phyloP scores from a whole-genome alignment of 2,113 vertebrate genomes.

The Paratilapia polleni region DNA sequence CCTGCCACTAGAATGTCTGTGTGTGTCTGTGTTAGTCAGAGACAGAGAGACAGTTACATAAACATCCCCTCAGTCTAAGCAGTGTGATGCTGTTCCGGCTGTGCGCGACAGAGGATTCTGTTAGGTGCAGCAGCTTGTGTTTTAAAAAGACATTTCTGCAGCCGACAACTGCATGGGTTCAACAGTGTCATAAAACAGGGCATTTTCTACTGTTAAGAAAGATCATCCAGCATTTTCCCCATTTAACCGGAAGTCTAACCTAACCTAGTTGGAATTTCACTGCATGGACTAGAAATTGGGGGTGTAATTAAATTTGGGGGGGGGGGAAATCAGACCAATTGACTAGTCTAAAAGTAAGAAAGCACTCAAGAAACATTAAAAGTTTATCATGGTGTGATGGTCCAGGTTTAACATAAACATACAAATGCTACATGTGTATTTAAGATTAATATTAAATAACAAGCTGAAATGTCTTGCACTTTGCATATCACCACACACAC shows the following conservation, averaged over 20 bases:
- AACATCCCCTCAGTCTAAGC: constrained; percentile 44
- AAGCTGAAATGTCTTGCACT: neutral
- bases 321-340: neutral
- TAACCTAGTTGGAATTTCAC: neutral
- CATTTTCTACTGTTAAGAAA: neutral
- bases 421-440: neutral
- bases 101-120: constrained; percentile 9
- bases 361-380: neutral
- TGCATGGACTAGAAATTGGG: neutral
- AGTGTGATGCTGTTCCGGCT: constrained; percentile 50
- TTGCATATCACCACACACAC: neutral
- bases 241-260: neutral
- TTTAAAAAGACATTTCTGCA: neutral
- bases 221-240: neutral
- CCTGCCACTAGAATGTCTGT: constrained; percentile 1
- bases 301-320: neutral
- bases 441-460: neutral
- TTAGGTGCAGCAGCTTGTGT: constrained; percentile 6
- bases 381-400: neutral
- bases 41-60: constrained; percentile 50
- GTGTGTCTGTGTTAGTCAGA: constrained; percentile 20
- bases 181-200: neutral
- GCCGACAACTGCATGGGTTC: neutral
- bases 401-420: neutral
- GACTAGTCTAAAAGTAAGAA: neutral